Conservation (phyloP, 2,797 vertebrate genomes). For the Amniataba percoides region DNA sequence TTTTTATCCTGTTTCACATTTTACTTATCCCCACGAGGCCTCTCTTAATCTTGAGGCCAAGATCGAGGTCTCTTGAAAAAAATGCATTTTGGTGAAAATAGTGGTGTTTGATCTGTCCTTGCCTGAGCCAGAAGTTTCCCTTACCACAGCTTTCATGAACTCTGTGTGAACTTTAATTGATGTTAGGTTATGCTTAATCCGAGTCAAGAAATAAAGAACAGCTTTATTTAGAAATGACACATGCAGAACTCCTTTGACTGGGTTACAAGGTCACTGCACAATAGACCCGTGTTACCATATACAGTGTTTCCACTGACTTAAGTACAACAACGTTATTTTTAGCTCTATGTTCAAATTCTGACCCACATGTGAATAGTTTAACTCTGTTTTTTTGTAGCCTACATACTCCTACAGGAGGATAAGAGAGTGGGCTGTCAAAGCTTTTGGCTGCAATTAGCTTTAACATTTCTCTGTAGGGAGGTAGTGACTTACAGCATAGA, state of each 20-base stretch:
- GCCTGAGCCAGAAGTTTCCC: background rate
- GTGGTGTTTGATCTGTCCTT: background rate
- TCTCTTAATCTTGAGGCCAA: background rate
- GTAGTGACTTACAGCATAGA: conserved; percentile 71
- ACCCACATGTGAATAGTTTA: conserved; percentile 66
- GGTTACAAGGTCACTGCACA: conserved; percentile 39
- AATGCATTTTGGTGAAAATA: conserved; percentile 2
- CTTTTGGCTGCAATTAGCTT: conserved; percentile 62
- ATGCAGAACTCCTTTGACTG: conserved; percentile 27
- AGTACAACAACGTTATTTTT: conserved; percentile 80
- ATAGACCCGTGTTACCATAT: conserved; percentile 75
- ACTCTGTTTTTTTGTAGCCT: conserved; percentile 63
- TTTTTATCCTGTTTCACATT: background rate
- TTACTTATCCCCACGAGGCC: conserved; percentile 7
- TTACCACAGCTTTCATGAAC: background rate
- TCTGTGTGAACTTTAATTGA: background rate
- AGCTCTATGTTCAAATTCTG: conserved; percentile 65
- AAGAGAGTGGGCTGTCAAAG: conserved; percentile 56
- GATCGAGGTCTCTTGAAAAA: background rate
- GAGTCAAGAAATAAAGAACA: conserved; percentile 33
- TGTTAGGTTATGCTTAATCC: background rate
- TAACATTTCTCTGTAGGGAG: conserved; percentile 70
- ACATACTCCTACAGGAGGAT: conserved; percentile 50
- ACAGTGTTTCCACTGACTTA: conserved; percentile 76
- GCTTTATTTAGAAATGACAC: conserved; percentile 41